Percentiles rank a stretch among this genome's conserved stretches.
These are phyloP conservation scores for Sitobion miscanthi DNA, from an alignment of 1,140 invertebrate genomes.

Conservation along the genomic window DNA sequence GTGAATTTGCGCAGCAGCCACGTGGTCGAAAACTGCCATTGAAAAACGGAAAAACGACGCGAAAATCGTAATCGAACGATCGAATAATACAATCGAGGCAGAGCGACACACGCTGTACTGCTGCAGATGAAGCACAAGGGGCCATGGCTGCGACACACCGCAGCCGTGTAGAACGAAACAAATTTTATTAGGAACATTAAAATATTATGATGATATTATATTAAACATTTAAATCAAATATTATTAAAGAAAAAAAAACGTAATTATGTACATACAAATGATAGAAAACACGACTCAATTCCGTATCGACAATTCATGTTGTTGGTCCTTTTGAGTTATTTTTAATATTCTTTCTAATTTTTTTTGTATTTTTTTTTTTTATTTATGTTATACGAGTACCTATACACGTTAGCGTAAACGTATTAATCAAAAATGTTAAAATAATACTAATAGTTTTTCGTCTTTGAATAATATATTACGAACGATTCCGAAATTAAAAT, in stretches of 20 bases:
- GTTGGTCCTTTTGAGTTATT: conserved; percentile 9
- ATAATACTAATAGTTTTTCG: not conserved
- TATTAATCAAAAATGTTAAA: not conserved
- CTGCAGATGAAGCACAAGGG: not conserved
- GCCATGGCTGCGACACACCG: not conserved
- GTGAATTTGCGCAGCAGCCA: not conserved
- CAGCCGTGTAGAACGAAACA: not conserved
- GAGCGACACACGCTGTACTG: not conserved
- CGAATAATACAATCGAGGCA: not conserved
- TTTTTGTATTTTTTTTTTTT: not conserved
- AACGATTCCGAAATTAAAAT: not conserved
- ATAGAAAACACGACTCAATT: not conserved
- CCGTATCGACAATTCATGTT: not conserved
- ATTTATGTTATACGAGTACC: not conserved
- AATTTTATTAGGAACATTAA: not conserved
- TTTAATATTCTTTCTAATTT: conserved; percentile 12
- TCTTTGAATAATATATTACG: not conserved
- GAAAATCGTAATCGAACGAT: not conserved
- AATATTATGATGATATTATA: not conserved
- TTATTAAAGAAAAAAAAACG: not conserved
- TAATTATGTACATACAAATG: conserved; percentile 25
- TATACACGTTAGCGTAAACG: not conserved
- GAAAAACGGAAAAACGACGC: not conserved
- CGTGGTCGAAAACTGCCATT: not conserved
- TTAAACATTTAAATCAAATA: not conserved